These are phyloP conservation scores for Forbesichthys papilliferus DNA, from an alignment of 2,113 vertebrate genomes.

Conservation along the genomic window DNA sequence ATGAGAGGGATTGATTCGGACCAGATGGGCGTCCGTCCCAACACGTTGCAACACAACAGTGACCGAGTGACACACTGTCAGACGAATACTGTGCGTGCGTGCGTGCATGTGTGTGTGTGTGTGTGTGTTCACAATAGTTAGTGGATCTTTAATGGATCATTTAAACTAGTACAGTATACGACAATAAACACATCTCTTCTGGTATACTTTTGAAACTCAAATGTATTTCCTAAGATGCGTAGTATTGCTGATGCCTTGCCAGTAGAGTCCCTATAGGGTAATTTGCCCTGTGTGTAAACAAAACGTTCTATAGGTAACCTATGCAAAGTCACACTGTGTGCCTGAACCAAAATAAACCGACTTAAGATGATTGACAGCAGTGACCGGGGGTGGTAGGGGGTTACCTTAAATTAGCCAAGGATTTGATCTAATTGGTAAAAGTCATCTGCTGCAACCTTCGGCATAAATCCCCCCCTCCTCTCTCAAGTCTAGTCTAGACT, in stretches of 20 bases:
- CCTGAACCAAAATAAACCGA: background rate
- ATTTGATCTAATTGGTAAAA: constrained; percentile 75
- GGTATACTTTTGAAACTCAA: too few relatives aligned
- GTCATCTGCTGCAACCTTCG: constrained; percentile 72
- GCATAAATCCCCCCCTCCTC: constrained; percentile 54
- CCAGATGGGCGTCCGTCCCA: constrained; percentile 89
- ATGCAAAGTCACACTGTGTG: too few relatives aligned
- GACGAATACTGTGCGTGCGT: constrained; percentile 54
- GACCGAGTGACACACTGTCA: constrained; percentile 84
- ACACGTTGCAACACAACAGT: constrained; percentile 85
- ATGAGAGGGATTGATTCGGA: constrained; percentile 91
- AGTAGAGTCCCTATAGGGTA: too few relatives aligned
- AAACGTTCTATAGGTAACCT: too few relatives aligned
- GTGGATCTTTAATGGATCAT: too few relatives aligned
- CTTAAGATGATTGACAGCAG: background rate
- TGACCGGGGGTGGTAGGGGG: background rate
- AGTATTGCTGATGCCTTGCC: too few relatives aligned
- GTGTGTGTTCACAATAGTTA: constrained; percentile 12
- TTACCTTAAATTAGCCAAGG: constrained; percentile 68
- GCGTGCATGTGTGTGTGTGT: constrained; percentile 10
- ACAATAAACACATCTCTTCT: background rate
- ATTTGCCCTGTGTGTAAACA: too few relatives aligned
- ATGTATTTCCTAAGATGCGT: too few relatives aligned
- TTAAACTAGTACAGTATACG: too few relatives aligned
- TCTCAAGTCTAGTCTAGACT: constrained; percentile 69